Evolutionary conservation across 2,797 vertebrate genomes (phyloP).

Genomic region (Myotis daubentonii): DNA sequence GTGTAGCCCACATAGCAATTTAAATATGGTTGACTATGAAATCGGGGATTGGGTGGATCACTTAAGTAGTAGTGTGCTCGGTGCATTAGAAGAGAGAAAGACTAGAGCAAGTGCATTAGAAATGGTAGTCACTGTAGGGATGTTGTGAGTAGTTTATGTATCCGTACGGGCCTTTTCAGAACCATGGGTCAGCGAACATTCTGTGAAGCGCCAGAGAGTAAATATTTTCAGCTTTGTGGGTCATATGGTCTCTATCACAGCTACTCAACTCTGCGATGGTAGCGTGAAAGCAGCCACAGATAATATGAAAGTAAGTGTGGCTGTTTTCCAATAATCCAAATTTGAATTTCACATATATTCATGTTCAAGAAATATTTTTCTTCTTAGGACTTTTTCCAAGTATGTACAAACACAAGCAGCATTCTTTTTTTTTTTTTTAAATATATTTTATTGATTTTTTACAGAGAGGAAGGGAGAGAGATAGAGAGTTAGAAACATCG

Average conservation of each 20-base stretch:
- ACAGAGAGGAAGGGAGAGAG: too few species aligned
- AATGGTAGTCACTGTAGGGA: neutral
- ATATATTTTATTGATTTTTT: too few species aligned
- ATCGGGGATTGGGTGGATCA: neutral
- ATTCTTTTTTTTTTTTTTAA: too few species aligned
- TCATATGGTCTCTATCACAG: conserved; percentile 6
- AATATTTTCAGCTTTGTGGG: neutral
- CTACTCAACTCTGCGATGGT: neutral
- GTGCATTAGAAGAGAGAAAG: neutral
- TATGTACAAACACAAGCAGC: conserved; percentile 19
- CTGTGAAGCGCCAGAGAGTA: neutral
- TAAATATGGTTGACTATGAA: neutral
- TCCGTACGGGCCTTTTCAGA: neutral
- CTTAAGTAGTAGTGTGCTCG: neutral
- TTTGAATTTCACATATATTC: conserved; percentile 19
- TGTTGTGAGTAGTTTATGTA: neutral
- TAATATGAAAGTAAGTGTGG: neutral
- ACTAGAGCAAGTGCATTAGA: neutral
- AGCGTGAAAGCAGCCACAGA: neutral
- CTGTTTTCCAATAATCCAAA: neutral
- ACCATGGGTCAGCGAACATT: neutral
- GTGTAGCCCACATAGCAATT: neutral
- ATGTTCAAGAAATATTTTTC: neutral
- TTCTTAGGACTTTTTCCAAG: conserved; percentile 32
- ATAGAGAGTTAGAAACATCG: too few species aligned